phyloP scores from a whole-genome alignment of 2,797 vertebrate genomes.

The Eleutherodactylus coqui region DNA sequence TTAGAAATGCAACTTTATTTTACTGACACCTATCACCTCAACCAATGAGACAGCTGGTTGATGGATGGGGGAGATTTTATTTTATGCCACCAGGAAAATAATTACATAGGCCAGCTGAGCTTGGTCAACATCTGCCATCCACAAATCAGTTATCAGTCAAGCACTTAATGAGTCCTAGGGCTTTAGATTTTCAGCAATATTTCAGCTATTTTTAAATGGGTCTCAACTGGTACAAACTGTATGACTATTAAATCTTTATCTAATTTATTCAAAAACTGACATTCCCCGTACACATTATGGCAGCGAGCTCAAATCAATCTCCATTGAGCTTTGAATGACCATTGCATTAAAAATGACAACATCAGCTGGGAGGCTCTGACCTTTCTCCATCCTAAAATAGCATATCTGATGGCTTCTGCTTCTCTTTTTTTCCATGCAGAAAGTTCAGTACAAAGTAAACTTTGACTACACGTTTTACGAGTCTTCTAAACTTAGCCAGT shows the following conservation, averaged over 20 bases:
- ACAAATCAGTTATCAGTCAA: constrained; percentile 41
- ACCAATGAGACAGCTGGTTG: constrained; percentile 28
- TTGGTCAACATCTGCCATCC: constrained; percentile 40
- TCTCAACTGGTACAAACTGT: constrained; percentile 10
- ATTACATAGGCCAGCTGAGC: constrained; percentile 40
- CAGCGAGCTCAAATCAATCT: constrained; percentile 15
- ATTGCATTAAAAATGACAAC: constrained; percentile 33
- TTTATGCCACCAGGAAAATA: constrained; percentile 43
- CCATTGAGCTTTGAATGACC: constrained; percentile 41
- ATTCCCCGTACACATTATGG: constrained; percentile 1
- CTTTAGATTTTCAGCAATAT: constrained; percentile 31
- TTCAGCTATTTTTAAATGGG: constrained; percentile 38
- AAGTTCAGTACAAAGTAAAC: constrained; percentile 20
- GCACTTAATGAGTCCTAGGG: constrained; percentile 35
- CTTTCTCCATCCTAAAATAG: constrained; percentile 45
- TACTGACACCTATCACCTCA: constrained; percentile 9
- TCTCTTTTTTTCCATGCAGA: constrained; percentile 12
- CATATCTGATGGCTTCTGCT: neutral
- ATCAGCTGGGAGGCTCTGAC: constrained; percentile 36
- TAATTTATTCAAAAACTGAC: constrained; percentile 33
- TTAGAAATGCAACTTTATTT: neutral
- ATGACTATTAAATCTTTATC: constrained; percentile 38
- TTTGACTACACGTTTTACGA: constrained; percentile 5
- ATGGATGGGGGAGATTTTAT: constrained; percentile 7
- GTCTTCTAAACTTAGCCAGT: constrained; percentile 30